Evolutionary conservation across 2,113 vertebrate species (phyloP).

Genomic region (Crotalus helleri): DNA sequence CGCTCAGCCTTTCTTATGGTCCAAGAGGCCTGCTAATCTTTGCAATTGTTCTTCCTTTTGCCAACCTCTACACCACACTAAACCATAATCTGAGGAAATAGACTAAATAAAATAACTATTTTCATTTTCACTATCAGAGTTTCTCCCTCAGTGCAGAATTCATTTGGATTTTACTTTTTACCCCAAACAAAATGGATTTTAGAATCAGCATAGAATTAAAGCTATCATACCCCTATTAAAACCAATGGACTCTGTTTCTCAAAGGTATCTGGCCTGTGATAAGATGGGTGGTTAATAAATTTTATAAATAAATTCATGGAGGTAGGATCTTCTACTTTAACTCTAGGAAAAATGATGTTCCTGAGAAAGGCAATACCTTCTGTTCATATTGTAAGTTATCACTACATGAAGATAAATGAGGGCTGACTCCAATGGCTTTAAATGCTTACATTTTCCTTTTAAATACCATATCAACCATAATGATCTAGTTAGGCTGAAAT

Average conservation of each 20-base stretch:
- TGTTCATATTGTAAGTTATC: conserved; percentile 39
- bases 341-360: conserved; percentile 41
- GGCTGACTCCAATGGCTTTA: too few species aligned
- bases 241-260: not conserved
- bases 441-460: too few species aligned
- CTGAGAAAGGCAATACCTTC: conserved; percentile 8
- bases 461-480: too few species aligned
- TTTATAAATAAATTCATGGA: not conserved
- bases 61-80: not conserved
- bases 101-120: not conserved
- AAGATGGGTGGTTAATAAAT: not conserved
- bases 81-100: not conserved
- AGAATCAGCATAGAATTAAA: conserved; percentile 46
- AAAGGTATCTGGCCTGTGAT: not conserved
- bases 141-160: not conserved
- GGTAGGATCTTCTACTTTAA: conserved; percentile 35
- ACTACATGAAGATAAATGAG: too few species aligned
- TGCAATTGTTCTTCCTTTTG: not conserved
- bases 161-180: not conserved
- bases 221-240: conserved; percentile 2
- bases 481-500: not conserved
- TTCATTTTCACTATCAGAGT: not conserved
- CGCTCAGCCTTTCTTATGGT: too few species aligned
- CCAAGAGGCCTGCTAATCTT: not conserved
- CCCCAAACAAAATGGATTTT: not conserved